A percentile compares a stretch with the other conserved stretches of the same genome.
phyloP scores from a whole-genome alignment of 2,797 vertebrate species.

The Erpetoichthys calabaricus region DNA sequence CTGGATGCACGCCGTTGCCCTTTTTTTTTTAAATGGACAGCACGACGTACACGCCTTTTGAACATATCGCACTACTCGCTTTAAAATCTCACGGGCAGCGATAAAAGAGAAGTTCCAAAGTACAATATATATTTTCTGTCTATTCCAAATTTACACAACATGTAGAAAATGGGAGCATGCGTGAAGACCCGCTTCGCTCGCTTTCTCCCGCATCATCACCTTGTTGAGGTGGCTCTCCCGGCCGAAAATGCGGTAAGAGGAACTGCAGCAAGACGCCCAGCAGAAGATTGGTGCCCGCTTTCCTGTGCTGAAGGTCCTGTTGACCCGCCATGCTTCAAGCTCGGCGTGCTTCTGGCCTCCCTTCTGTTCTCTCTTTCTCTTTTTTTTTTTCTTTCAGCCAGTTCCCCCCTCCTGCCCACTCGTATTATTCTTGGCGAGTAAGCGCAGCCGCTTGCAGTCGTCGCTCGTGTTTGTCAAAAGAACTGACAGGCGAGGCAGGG shows the following conservation, averaged over 20 bases:
- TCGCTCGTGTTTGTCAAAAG: too few species aligned
- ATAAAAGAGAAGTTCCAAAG: too few species aligned
- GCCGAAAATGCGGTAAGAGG: constrained; percentile 63
- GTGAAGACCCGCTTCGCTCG: too few species aligned
- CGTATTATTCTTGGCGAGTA: not conserved
- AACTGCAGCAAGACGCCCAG: constrained; percentile 73
- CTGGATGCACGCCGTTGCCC: too few species aligned
- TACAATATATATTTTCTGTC: too few species aligned
- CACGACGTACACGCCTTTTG: too few species aligned
- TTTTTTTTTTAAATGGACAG: too few species aligned
- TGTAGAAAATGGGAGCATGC: too few species aligned
- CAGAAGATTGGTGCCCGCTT: constrained; percentile 76
- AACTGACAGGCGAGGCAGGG: too few species aligned
- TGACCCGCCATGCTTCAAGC: constrained; percentile 75
- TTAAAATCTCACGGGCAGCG: too few species aligned
- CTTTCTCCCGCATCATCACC: constrained; percentile 32
- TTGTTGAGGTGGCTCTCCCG: constrained; percentile 77
- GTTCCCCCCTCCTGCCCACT: constrained; percentile 20
- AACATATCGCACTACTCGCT: too few species aligned
- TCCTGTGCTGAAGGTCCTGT: constrained; percentile 63
- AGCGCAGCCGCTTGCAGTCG: constrained; percentile 7
- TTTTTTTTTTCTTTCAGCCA: constrained; percentile 17
- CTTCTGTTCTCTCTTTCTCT: constrained; percentile 21
- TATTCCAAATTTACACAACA: too few species aligned
- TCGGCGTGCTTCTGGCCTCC: constrained; percentile 33